phyloP scores from a whole-genome alignment of 2,113 vertebrate species.

The Brachypodius melanocephalos region DNA sequence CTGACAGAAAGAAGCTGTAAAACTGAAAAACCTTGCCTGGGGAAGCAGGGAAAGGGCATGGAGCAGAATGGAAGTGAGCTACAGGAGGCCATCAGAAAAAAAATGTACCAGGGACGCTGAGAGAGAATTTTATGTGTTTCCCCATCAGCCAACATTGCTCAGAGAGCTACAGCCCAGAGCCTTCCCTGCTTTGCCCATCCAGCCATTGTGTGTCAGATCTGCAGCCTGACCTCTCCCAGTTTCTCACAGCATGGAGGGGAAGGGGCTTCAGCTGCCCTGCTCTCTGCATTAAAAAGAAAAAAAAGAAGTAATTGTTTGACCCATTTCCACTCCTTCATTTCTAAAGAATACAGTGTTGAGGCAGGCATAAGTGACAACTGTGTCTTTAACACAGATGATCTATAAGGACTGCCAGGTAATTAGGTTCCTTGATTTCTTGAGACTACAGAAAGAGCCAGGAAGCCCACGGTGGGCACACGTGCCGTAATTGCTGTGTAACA shows the following conservation, averaged over 20 bases:
- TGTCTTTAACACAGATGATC: neutral
- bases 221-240: neutral
- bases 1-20: neutral
- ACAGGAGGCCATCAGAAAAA: neutral
- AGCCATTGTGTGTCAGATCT: neutral
- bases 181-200: neutral
- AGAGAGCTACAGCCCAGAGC: neutral
- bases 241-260: rapidly evolving
- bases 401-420: neutral
- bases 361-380: neutral
- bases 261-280: neutral
- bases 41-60: neutral
- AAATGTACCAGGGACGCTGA: neutral
- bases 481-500: neutral
- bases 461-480: rapidly evolving
- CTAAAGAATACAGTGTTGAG: neutral
- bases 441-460: neutral
- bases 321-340: neutral
- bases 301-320: neutral
- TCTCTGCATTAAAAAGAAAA: neutral
- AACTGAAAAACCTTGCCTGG: neutral
- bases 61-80: neutral
- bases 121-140: neutral
- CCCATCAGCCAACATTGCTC: neutral
- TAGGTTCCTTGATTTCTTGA: neutral